Conservation (phyloP, 2,888 invertebrate species). For the Priocnemis perturbator region DNA sequence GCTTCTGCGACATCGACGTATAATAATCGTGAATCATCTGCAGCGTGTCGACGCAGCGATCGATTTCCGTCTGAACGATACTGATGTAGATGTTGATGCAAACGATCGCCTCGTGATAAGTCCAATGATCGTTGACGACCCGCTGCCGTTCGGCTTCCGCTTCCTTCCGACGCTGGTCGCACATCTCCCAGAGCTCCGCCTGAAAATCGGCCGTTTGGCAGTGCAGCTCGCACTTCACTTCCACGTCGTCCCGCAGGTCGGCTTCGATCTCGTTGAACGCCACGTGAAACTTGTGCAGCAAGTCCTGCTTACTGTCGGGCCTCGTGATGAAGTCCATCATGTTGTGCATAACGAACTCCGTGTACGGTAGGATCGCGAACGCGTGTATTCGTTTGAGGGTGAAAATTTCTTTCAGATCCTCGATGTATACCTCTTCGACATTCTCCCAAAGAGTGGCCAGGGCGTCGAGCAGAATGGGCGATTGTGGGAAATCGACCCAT, state of each 20-base stretch:
- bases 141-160: constrained; percentile 77
- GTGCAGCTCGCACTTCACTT: constrained; percentile 81
- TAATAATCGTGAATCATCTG: constrained; percentile 76
- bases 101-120: constrained; percentile 78
- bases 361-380: constrained; percentile 78
- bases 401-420: constrained; percentile 78
- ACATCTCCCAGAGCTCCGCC: constrained; percentile 77
- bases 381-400: constrained; percentile 78
- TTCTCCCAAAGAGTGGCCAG: constrained; percentile 78
- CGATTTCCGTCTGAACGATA: constrained; percentile 80
- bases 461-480: constrained; percentile 71
- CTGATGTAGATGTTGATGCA: constrained; percentile 78
- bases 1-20: constrained; percentile 61
- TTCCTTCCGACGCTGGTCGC: constrained; percentile 77
- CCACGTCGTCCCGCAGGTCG: constrained; percentile 78
- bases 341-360: constrained; percentile 77
- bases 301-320: constrained; percentile 79
- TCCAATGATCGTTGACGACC: constrained; percentile 79
- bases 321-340: constrained; percentile 78
- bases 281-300: constrained; percentile 78
- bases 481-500: constrained; percentile 75
- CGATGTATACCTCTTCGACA: constrained; percentile 76
- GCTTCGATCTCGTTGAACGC: constrained; percentile 79
- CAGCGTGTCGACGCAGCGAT: constrained; percentile 76
- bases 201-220: constrained; percentile 78